Conservation (phyloP, 2,113 vertebrate species). For the Burhinus bistriatus region DNA sequence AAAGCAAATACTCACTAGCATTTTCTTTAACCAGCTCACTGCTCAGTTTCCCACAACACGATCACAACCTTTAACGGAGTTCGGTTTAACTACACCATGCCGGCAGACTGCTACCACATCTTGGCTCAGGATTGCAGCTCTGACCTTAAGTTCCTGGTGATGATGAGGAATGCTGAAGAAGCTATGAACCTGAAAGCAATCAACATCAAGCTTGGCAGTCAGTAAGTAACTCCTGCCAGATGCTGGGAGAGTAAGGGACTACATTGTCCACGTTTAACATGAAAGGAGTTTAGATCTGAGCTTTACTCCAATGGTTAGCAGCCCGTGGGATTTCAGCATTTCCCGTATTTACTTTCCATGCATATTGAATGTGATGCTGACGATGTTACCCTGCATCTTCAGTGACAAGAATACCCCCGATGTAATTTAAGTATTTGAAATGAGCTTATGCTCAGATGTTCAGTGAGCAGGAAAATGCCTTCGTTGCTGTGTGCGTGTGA, state of each 20-base stretch:
- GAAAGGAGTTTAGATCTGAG: not conserved
- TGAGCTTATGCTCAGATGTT: not conserved
- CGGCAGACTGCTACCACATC: conserved; percentile 76
- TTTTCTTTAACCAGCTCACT: conserved; percentile 52
- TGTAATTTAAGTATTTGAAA: not conserved
- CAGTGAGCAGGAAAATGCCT: not conserved
- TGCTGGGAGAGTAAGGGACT: not conserved
- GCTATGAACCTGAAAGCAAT: conserved; percentile 60
- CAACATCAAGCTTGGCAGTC: conserved; percentile 69
- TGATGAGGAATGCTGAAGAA: conserved; percentile 68
- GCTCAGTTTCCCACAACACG: conserved; percentile 22
- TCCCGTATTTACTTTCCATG: not conserved
- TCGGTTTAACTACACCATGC: conserved; percentile 67
- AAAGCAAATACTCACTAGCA: not conserved
- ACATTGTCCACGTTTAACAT: fast-evolving
- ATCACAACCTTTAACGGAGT: conserved; percentile 78
- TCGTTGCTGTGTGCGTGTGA: not conserved
- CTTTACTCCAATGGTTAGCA: not conserved
- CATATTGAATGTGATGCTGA: not conserved
- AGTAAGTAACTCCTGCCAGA: conserved; percentile 70
- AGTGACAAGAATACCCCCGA: not conserved
- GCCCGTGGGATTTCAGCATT: not conserved
- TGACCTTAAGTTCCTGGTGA: conserved; percentile 79
- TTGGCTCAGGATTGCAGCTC: conserved; percentile 80
- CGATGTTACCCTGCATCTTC: not conserved